Base-by-base conservation (phyloP, 37 sponge, comb jelly and placozoan genomes). In the Mnemiopsis leidyi region DNA sequence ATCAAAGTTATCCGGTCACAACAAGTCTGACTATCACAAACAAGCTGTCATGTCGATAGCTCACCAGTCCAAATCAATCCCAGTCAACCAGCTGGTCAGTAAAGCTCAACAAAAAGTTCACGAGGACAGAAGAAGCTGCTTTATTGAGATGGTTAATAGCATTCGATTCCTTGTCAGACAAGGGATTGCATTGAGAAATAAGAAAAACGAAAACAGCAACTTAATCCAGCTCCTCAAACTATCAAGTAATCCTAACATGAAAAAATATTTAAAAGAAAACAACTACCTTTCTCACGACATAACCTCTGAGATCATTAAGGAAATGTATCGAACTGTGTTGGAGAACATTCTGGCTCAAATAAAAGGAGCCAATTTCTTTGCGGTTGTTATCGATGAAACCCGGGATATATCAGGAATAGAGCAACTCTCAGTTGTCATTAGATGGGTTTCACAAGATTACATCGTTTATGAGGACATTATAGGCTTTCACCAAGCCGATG, bases 401-500 rank as follows among this genome's bases (percentile, higher is more conserved):
- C 1, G 36, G 26, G 36, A 77, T 32, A 34, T 77, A 34, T 69
- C 73, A 23, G 73, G 73, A 25, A 25, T 69, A 20, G 93, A 92
- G 34, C 93, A 92, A 25, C 23, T 68, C 0, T 36, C 75, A 9
- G 1, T 92, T 34, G 36, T 35, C 0, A 20, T 92, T 5, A 23
- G 93, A 20, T 92, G 71, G 38, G 93, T 92, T 29, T 1, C 0
- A 0, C 38, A 92, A 3, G 71, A 69, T 30, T 69, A 69, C 28
- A 83, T 83, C 61, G 94, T 94, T 31, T 93, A 94, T 92, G 97
- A 96, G 69, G 83, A 95, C 20, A 92, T 96, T 32, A 68, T 96
- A 32, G 97, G 95, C 25, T 92, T 96, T 25, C 95, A 95, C 76
- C 83, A 93, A 24, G 94, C 94, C 24, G 61, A 88, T 32, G 76